Percentiles rank a stretch among this genome's conserved stretches.
These are phyloP conservation scores for Struthidea cinerea DNA, from an alignment of 2,113 vertebrate genomes.

Conservation along the genomic window DNA sequence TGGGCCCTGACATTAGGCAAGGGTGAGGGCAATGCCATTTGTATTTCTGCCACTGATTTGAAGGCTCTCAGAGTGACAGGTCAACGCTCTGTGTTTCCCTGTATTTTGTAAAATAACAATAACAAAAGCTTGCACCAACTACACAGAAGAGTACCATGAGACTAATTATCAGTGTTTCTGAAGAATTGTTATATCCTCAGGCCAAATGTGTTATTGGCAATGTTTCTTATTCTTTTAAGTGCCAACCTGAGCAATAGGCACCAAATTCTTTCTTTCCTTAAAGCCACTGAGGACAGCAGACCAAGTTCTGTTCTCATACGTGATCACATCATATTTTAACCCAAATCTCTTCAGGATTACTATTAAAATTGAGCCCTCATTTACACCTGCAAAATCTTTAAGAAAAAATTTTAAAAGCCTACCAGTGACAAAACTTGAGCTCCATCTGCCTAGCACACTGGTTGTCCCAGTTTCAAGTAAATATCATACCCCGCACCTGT, in stretches of 20 bases:
- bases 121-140: background rate
- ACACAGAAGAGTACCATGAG: background rate
- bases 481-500: background rate
- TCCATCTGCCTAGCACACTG: background rate
- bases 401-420: background rate
- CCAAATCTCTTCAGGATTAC: background rate
- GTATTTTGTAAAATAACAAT: background rate
- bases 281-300: background rate
- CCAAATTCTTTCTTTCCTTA: background rate
- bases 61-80: background rate
- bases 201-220: background rate
- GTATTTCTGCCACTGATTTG: background rate
- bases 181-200: background rate
- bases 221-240: background rate
- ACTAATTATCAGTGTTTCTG: background rate
- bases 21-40: background rate
- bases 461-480: background rate
- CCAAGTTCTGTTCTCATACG: background rate
- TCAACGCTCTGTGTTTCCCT: background rate
- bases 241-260: background rate
- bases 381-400: background rate
- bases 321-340: background rate
- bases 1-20: background rate
- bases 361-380: background rate
- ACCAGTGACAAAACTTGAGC: background rate